These are phyloP conservation scores for Pachypeltis micranthus DNA, from an alignment of 1,140 invertebrate genomes.

Conservation along the genomic window DNA sequence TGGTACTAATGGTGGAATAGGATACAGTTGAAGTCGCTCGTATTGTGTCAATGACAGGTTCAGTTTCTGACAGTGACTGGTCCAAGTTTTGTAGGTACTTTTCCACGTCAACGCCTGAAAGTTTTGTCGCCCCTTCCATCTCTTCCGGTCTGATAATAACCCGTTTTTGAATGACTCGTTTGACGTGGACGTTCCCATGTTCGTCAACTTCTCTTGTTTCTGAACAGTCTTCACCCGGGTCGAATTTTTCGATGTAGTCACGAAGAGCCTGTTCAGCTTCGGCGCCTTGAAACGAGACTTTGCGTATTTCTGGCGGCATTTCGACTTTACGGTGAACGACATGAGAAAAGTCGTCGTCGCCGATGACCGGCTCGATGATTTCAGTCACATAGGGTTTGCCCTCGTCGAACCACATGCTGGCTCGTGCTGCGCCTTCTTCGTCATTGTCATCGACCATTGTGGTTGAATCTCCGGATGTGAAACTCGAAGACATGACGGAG, in stretches of 20 bases:
- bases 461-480: conserved; percentile 62
- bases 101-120: conserved; percentile 28
- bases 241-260: conserved; percentile 40
- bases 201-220: conserved; percentile 39
- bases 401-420: conserved; percentile 35
- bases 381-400: conserved; percentile 37
- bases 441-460: conserved; percentile 61
- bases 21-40: not conserved
- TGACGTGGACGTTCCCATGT: conserved; percentile 41
- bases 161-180: conserved; percentile 38
- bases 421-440: conserved; percentile 41
- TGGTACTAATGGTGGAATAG: not conserved
- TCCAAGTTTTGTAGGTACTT: conserved; percentile 25
- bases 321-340: conserved; percentile 38
- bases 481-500: conserved; percentile 66
- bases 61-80: not conserved
- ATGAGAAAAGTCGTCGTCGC: conserved; percentile 34
- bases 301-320: conserved; percentile 40
- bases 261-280: conserved; percentile 39
- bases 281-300: conserved; percentile 42
- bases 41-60: conserved; percentile 4
- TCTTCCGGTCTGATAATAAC: conserved; percentile 36
- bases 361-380: conserved; percentile 35
- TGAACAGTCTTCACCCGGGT: conserved; percentile 38
- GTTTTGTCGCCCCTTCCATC: conserved; percentile 24